phyloP scores from a whole-genome alignment of 2,797 vertebrate species.

The Jordanella pulchra region DNA sequence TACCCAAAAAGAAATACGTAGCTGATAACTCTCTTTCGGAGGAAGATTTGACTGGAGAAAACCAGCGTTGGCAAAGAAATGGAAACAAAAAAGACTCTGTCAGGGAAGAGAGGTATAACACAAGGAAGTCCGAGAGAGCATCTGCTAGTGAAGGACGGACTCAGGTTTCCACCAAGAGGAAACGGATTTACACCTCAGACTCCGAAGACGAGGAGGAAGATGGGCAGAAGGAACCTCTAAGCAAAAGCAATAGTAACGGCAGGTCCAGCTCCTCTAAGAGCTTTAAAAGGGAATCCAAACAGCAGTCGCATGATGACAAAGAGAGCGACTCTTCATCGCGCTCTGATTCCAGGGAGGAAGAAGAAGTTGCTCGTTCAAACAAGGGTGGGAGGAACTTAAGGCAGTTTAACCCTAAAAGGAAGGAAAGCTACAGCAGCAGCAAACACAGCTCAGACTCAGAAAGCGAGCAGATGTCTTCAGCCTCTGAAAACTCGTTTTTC shows the following conservation, averaged over 20 bases:
- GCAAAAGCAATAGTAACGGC: slow-evolving; percentile 56
- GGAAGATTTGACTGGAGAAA: slow-evolving; percentile 67
- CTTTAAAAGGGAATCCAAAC: slow-evolving; percentile 56
- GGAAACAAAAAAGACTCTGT: slow-evolving; percentile 60
- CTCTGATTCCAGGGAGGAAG: slow-evolving; percentile 51
- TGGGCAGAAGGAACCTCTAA: slow-evolving; percentile 28
- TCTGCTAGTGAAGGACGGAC: slow-evolving; percentile 48
- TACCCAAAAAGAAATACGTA: slow-evolving; percentile 81
- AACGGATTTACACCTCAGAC: slow-evolving; percentile 75
- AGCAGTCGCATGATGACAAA: slow-evolving; percentile 28
- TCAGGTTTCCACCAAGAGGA: slow-evolving; percentile 71
- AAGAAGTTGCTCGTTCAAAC: slow-evolving; percentile 18
- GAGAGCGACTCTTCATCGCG: slow-evolving; percentile 43
- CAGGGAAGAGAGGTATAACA: slow-evolving; percentile 36
- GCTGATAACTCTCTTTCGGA: slow-evolving; percentile 78
- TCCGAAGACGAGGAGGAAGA: slow-evolving; percentile 68
- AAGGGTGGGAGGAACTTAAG: slow-evolving; percentile 39
- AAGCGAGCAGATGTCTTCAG: slow-evolving; percentile 62
- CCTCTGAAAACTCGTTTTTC: slow-evolving; percentile 68
- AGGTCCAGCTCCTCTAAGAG: slow-evolving; percentile 43
- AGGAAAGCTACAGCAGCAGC: slow-evolving; percentile 68
- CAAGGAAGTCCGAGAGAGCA: slow-evolving; percentile 37
- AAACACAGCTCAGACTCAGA: slow-evolving; percentile 65
- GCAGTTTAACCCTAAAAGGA: slow-evolving; percentile 52
- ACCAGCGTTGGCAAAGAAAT: slow-evolving; percentile 45